Percentiles rank a stretch among this genome's conserved stretches.
Conservation (phyloP, 2,888 invertebrate species). For the Augiades crinisus region DNA sequence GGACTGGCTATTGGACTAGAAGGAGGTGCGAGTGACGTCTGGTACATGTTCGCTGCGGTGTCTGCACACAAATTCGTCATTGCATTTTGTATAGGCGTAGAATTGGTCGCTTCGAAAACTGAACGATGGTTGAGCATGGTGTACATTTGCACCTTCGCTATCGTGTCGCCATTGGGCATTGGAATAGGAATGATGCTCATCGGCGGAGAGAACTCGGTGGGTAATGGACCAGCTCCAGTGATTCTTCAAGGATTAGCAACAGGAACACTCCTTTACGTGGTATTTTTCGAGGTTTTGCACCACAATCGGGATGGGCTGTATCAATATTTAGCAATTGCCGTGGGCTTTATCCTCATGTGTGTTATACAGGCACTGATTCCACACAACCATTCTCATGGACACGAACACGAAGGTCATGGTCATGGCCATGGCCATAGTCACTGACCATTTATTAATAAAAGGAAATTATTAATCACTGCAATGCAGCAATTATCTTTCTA, state of each 20-base stretch:
- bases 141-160: neutral
- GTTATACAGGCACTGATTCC: neutral
- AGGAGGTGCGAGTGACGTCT: neutral
- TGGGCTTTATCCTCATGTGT: neutral
- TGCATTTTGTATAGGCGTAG: neutral
- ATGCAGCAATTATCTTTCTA: too few relatives aligned
- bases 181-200: neutral
- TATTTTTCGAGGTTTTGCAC: neutral
- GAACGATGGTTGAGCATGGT: neutral
- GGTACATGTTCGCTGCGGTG: neutral
- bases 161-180: neutral
- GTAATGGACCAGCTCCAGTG: neutral
- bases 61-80: neutral
- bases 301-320: neutral
- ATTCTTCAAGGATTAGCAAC: neutral
- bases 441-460: too few relatives aligned
- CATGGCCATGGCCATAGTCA: too few relatives aligned
- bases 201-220: neutral
- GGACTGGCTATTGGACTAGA: neutral
- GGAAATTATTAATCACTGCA: too few relatives aligned
- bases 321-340: neutral
- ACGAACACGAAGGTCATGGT: neutral
- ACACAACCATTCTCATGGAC: neutral
- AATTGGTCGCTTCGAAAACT: neutral
- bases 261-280: neutral